Percentiles rank a stretch among this genome's conserved stretches.
Conservation (phyloP, 1,140 invertebrate genomes). For the Alviniconcha marisindica region DNA sequence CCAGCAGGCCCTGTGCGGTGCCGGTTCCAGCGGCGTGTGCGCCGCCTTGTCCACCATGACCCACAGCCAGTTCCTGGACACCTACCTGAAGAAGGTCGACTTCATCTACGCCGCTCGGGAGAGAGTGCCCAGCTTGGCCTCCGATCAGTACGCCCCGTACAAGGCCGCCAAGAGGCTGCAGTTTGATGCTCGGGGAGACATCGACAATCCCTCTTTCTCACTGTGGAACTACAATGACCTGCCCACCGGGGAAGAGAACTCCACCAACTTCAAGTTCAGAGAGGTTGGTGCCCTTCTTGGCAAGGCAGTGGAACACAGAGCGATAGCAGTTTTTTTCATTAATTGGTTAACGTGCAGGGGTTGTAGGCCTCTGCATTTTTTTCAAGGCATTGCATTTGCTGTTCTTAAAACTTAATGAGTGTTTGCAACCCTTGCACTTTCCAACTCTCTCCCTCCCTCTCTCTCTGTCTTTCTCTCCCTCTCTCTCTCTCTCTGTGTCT, state of each 20-base stretch:
- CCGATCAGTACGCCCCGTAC: constrained; percentile 70
- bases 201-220: constrained; percentile 61
- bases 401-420: too few species aligned
- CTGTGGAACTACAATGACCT: constrained; percentile 71
- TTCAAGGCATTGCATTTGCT: too few species aligned
- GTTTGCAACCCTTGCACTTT: too few species aligned
- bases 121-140: constrained; percentile 71
- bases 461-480: constrained; percentile 1
- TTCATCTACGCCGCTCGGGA: constrained; percentile 70
- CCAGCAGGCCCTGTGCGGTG: constrained; percentile 69
- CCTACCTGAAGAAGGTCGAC: constrained; percentile 74
- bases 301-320: too few species aligned
- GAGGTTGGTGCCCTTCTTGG: constrained; percentile 65
- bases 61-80: constrained; percentile 69
- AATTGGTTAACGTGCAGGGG: too few species aligned
- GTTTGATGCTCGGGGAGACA: constrained; percentile 70
- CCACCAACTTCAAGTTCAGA: constrained; percentile 57
- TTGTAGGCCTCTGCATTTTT: too few species aligned
- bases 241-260: constrained; percentile 34
- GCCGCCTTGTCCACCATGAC: constrained; percentile 63
- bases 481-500: background rate
- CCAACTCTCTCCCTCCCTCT: too few species aligned
- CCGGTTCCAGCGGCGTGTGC: constrained; percentile 67
- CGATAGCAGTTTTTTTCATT: too few species aligned
- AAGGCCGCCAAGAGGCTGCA: constrained; percentile 69